A percentile compares a stretch with the other conserved stretches of the same genome.
These are phyloP conservation scores for Aspidiotus rigidus DNA, from an alignment of 2,888 invertebrate species.

Conservation along the genomic window DNA sequence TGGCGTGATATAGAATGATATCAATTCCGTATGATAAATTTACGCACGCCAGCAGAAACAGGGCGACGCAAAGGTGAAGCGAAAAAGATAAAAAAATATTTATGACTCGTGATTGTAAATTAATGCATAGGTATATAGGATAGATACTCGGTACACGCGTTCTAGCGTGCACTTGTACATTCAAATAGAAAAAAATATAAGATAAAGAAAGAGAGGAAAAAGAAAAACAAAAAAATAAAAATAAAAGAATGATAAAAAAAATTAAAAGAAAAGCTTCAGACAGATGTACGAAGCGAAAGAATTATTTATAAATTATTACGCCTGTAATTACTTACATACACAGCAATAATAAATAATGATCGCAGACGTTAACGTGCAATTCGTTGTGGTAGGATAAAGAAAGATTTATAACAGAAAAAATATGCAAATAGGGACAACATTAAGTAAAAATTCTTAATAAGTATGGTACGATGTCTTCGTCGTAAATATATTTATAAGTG, in stretches of 20 bases:
- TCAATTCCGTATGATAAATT: constrained; percentile 11
- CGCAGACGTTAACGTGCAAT: constrained; percentile 32
- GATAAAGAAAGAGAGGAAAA: not conserved
- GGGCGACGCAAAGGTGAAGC: constrained; percentile 14
- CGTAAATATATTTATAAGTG: not conserved
- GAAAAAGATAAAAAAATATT: constrained; percentile 28
- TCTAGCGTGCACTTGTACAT: constrained; percentile 8
- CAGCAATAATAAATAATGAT: constrained; percentile 32
- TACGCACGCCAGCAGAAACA: not conserved
- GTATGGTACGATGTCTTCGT: constrained; percentile 18
- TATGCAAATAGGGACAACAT: constrained; percentile 33
- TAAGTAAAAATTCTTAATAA: constrained; percentile 30
- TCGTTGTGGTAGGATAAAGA: constrained; percentile 32
- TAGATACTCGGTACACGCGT: constrained; percentile 7
- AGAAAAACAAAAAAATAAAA: constrained; percentile 1
- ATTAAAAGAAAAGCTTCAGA: constrained; percentile 26
- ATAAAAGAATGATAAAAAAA: constrained; percentile 8
- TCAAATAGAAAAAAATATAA: not conserved
- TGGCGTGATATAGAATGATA: constrained; percentile 25
- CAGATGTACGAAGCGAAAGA: constrained; percentile 22
- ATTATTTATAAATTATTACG: constrained; percentile 33
- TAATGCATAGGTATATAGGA: constrained; percentile 7
- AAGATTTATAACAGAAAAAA: constrained; percentile 34
- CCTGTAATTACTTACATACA: constrained; percentile 27
- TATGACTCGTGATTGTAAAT: constrained; percentile 29